Percentiles rank a stretch among this genome's conserved stretches.
Evolutionary conservation across 2,113 vertebrate genomes (phyloP).

Genomic region (Marmota flaviventris): DNA sequence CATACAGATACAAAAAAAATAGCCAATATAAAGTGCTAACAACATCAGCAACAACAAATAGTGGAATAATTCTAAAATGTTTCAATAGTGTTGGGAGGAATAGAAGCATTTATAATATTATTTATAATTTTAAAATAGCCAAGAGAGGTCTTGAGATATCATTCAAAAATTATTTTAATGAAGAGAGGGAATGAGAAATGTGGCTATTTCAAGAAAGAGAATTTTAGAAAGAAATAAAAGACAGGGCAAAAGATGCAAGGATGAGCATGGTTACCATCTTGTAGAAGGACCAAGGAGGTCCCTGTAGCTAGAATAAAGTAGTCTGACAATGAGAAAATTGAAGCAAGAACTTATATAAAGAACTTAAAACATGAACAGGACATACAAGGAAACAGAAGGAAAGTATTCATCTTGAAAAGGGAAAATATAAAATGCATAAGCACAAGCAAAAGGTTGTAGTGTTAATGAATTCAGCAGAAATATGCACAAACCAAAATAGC

Average conservation of each 20-base stretch:
- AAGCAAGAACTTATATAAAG: not conserved
- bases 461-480: not conserved
- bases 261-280: fast-evolving
- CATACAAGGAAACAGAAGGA: not conserved
- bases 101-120: not conserved
- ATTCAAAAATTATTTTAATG: not conserved
- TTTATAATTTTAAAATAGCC: not conserved
- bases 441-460: not conserved
- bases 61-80: not conserved
- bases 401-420: not conserved
- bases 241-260: not conserved
- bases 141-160: not conserved
- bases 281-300: not conserved
- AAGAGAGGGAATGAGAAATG: not conserved
- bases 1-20: not conserved
- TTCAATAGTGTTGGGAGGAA: not conserved
- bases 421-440: not conserved
- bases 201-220: not conserved
- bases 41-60: not conserved
- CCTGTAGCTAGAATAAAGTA: not conserved
- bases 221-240: not conserved
- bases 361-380: not conserved
- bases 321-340: not conserved
- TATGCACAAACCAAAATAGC: not conserved
- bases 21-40: not conserved